These are phyloP conservation scores for Mus spretus DNA, from an alignment of 2,797 vertebrate genomes.

Conservation along the genomic window DNA sequence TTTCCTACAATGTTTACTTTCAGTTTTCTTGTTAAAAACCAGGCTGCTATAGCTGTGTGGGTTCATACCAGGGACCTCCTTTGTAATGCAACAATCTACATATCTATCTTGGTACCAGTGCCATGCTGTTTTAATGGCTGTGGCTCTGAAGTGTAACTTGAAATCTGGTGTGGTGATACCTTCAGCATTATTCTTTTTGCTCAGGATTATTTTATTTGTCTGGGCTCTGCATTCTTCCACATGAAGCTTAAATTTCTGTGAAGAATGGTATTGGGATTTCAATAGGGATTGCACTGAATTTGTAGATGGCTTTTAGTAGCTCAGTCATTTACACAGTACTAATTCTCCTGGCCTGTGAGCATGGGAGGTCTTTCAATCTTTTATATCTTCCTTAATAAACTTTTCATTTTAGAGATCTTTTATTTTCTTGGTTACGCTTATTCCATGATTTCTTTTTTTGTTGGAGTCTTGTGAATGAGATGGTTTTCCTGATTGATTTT, in stretches of 20 bases:
- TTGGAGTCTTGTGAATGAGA: not conserved
- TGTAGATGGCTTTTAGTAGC: not conserved
- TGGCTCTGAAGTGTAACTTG: not conserved
- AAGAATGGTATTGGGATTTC: not conserved
- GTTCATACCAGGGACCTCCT: not conserved
- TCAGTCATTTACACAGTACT: not conserved
- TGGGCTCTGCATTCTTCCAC: not conserved
- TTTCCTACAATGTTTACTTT: not conserved
- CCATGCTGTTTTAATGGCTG: not conserved
- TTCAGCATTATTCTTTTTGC: not conserved
- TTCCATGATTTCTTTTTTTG: not conserved
- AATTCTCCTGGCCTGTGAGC: not conserved
- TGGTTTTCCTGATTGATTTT: not conserved
- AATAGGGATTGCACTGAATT: not conserved
- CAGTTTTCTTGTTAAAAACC: not conserved
- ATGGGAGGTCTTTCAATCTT: not conserved
- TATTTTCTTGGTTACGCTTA: not conserved
- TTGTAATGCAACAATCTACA: not conserved
- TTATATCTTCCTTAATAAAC: not conserved
- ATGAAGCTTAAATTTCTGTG: not conserved
- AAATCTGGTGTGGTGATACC: not conserved
- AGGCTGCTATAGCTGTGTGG: not conserved
- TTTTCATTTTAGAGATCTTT: not conserved
- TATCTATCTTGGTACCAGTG: not conserved
- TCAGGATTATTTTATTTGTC: not conserved